Percentiles rank a stretch among this genome's conserved stretches.
Conservation (phyloP, 1,140 invertebrate species). For the Trichonephila inaurata region DNA sequence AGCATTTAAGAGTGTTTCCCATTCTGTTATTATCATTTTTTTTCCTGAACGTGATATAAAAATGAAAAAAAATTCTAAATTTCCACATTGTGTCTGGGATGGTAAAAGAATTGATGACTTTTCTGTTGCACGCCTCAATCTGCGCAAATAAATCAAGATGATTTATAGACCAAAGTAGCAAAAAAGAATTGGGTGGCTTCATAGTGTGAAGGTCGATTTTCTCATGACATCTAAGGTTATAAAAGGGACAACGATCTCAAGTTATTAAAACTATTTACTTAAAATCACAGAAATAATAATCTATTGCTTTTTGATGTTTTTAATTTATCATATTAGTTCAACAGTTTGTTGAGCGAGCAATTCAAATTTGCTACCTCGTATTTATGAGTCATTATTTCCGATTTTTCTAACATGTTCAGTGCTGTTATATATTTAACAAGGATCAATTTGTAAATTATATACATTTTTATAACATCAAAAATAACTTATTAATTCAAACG, state of each 20-base stretch:
- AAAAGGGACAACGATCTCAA: not conserved
- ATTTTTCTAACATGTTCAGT: no score
- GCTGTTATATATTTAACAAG: no score
- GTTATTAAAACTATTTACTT: not conserved
- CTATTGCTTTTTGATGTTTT: not conserved
- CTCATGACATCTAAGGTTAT: not conserved
- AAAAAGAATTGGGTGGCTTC: slow-evolving; percentile 13
- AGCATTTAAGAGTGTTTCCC: not conserved
- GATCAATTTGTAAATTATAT: no score
- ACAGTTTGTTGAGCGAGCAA: not conserved
- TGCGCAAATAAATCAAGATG: slow-evolving; percentile 36
- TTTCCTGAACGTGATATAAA: slow-evolving; percentile 15
- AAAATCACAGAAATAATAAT: not conserved
- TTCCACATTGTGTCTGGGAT: not conserved
- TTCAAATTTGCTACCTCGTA: no score
- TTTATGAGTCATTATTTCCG: no score
- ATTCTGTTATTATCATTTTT: not conserved
- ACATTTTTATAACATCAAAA: no score
- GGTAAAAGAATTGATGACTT: slow-evolving; percentile 49
- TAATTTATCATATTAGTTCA: not conserved
- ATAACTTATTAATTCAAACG: no score
- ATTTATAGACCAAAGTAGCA: slow-evolving; percentile 17
- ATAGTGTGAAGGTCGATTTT: not conserved
- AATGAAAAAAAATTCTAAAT: slow-evolving; percentile 5
- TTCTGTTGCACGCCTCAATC: slow-evolving; percentile 11